Base-by-base conservation (phyloP, 2,113 vertebrate genomes). In the Orycteropus afer region DNA sequence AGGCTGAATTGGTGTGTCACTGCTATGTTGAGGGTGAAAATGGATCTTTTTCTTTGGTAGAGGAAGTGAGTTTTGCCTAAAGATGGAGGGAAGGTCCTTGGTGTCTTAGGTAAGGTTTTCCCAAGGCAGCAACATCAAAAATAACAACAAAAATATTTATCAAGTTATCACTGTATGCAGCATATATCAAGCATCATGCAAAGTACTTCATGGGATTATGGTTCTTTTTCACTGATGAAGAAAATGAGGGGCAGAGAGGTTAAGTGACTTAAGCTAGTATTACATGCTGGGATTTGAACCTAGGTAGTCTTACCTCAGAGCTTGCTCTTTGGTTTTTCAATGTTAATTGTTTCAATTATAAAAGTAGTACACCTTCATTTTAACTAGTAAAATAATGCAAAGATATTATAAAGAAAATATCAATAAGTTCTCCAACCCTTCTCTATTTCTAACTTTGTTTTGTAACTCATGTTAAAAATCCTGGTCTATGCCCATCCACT, bases 1-100 rank as follows among this genome's bases (percentile, higher is more conserved):
- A 80, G 77, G 78, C 40, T 20, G 1, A 40, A 0, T 2, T 1
- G 3, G 63, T 67, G 25, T 0, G 0, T 10, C 51, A 6, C 15
- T n/a, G 40, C 53, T 63, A 3, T n/a, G 45, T 34, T 32, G 47
- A 25, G 49, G 57, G 9, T 55, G 42, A 20, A 78, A 59, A 5
- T 12, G 37, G n/a, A 37, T 61, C 45, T 25, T 63, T 55, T n/a
- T 76, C 57, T 61, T 42, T 23, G 61, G 47, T 53, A 34, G 45
- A 82, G 53, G 59, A 67, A 42, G 20, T 17, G 20, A 63, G 15
- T n/a, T 12, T 83, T 27, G 40, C 61, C 65, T 45, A 32, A 55
- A 80, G 5, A 5, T 78, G 3, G 67, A 71, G 45, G 37, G 7
- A 22, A 61, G 40, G 22, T 65, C 73, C 23, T 80, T 15, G 45